Percentiles rank a stretch among this genome's conserved stretches.
phyloP scores from a whole-genome alignment of 2,888 invertebrate genomes.

The Bombylius discolor region DNA sequence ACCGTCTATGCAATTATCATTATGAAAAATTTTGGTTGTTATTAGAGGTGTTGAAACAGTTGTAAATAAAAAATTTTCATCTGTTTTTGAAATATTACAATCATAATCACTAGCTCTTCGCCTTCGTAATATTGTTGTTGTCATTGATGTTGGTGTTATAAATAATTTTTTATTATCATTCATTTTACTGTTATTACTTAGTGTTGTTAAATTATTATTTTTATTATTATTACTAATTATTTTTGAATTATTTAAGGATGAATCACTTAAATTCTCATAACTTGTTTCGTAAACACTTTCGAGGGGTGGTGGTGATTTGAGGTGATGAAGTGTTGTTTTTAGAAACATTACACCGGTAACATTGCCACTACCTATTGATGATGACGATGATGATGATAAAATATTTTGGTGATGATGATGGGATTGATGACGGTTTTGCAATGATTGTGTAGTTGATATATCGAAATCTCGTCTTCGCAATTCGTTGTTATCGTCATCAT shows the following conservation, averaged over 20 bases:
- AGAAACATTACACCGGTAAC: not conserved
- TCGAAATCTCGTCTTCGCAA: not conserved
- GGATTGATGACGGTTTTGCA: constrained; percentile 6
- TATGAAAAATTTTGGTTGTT: constrained; percentile 8
- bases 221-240: constrained; percentile 6
- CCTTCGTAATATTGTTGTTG: not conserved
- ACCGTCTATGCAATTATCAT: constrained; percentile 9
- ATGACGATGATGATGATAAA: not conserved
- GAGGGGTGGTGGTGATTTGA: constrained; percentile 35
- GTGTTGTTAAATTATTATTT: constrained; percentile 2
- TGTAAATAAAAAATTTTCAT: constrained; percentile 3
- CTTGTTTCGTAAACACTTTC: constrained; percentile 40
- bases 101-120: too few species aligned
- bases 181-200: constrained; percentile 6
- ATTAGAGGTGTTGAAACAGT: constrained; percentile 8
- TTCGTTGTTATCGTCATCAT: not conserved
- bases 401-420: not conserved
- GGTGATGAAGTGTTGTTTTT: constrained; percentile 19
- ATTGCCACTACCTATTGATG: constrained; percentile 8
- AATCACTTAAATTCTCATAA: constrained; percentile 34
- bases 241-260: constrained; percentile 6
- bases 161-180: not conserved
- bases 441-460: not conserved
- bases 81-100: not conserved
- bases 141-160: not conserved